These are phyloP conservation scores for Phoxinus dragarum DNA, from an alignment of 2,797 vertebrate genomes.

Conservation along the genomic window DNA sequence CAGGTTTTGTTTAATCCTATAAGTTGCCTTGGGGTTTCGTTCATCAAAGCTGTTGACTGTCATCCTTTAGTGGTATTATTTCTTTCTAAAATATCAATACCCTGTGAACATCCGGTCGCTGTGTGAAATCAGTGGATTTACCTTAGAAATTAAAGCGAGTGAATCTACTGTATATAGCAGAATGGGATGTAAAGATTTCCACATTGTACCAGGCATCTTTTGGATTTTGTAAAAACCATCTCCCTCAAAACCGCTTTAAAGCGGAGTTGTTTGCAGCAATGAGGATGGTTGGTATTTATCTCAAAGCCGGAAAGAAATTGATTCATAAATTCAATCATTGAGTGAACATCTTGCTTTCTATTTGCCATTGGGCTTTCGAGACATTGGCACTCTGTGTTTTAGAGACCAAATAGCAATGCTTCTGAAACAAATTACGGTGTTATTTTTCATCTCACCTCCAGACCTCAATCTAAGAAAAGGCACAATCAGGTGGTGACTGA, in stretches of 20 bases:
- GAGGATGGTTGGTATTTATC: slow-evolving; percentile 45
- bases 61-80: slow-evolving; percentile 35
- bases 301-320: slow-evolving; percentile 30
- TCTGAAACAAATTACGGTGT: slow-evolving; percentile 62
- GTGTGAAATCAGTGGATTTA: slow-evolving; percentile 7
- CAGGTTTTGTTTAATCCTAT: slow-evolving; percentile 43
- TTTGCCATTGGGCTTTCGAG: slow-evolving; percentile 37
- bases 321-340: slow-evolving; percentile 51
- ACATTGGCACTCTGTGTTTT: slow-evolving; percentile 51
- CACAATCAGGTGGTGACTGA: slow-evolving; percentile 73
- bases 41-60: slow-evolving; percentile 48
- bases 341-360: slow-evolving; percentile 53
- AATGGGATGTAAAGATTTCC: not conserved
- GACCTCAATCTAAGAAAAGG: slow-evolving; percentile 65
- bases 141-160: not conserved
- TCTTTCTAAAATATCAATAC: slow-evolving; percentile 39
- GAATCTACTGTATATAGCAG: slow-evolving; percentile 19
- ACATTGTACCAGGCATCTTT: not conserved
- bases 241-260: slow-evolving; percentile 12
- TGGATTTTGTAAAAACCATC: not conserved
- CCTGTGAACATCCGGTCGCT: not conserved
- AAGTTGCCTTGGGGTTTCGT: slow-evolving; percentile 26
- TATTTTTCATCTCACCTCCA: slow-evolving; percentile 62
- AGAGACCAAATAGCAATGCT: slow-evolving; percentile 61
- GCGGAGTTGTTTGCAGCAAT: not conserved